Conservation (phyloP, 1,140 invertebrate genomes). For the Aphidius gifuensis region DNA sequence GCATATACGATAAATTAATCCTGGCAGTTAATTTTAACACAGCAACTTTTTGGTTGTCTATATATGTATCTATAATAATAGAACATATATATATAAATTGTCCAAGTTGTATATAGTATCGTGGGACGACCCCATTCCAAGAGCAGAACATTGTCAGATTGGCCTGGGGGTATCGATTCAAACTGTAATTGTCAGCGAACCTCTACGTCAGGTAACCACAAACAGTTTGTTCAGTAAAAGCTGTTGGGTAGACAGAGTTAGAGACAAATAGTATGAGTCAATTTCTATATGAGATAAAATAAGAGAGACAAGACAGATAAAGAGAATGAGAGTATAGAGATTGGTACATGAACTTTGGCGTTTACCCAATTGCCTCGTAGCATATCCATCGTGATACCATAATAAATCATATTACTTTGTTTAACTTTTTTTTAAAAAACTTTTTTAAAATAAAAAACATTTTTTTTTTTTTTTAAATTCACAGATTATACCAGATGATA, state of each 20-base stretch:
- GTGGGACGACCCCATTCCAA: conserved; percentile 3
- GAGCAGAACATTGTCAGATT: conserved; percentile 14
- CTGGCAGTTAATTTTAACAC: conserved; percentile 6
- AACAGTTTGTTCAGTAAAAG: conserved; percentile 17
- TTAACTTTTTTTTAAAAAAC: too few relatives aligned
- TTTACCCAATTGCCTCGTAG: conserved; percentile 15
- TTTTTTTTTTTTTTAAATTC: too few relatives aligned
- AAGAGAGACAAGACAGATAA: background rate
- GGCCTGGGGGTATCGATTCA: conserved; percentile 18
- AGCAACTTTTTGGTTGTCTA: conserved; percentile 3
- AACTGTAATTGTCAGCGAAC: conserved; percentile 23
- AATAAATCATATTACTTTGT: background rate
- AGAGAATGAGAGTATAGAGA: conserved; percentile 3
- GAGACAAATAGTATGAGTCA: too few relatives aligned
- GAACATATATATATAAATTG: background rate
- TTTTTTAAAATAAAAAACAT: too few relatives aligned
- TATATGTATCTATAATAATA: background rate
- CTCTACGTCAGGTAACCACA: conserved; percentile 17
- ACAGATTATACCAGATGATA: too few relatives aligned
- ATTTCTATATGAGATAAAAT: too few relatives aligned
- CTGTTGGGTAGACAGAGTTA: background rate
- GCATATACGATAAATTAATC: conserved; percentile 10
- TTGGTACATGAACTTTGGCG: conserved; percentile 18
- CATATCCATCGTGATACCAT: background rate
- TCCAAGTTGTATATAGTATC: conserved; percentile 14